phyloP scores from a whole-genome alignment of 2,797 vertebrate species.

The Picus viridis region DNA sequence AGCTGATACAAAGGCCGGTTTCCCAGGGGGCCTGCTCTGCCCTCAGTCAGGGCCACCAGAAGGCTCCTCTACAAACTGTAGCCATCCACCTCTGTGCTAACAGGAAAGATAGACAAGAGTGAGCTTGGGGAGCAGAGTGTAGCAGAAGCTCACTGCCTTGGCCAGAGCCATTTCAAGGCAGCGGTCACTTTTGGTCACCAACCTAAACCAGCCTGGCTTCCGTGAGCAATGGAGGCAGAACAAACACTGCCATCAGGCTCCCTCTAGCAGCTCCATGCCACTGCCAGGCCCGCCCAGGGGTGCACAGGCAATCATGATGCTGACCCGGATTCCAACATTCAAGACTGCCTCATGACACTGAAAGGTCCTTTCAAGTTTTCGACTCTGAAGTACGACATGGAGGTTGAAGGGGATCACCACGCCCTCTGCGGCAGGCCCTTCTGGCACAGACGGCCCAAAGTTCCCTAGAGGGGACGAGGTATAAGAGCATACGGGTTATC shows the following conservation, averaged over 20 bases:
- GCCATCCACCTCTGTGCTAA: accelerated
- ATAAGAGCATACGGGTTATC: accelerated
- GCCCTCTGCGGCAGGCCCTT: neutral
- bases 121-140: neutral
- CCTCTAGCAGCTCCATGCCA: neutral
- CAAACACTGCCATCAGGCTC: accelerated
- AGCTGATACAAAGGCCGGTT: neutral
- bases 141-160: neutral
- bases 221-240: accelerated
- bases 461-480: accelerated
- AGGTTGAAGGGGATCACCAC: neutral
- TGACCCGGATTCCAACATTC: neutral
- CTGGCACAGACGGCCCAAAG: neutral
- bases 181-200: neutral
- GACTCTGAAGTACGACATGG: neutral
- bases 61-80: neutral
- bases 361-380: neutral
- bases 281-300: neutral
- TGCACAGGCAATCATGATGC: neutral
- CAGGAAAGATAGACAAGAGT: neutral
- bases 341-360: neutral
- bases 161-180: no score
- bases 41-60: neutral
- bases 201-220: neutral
- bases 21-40: neutral